These are phyloP conservation scores for Girardinichthys multiradiatus DNA, from an alignment of 2,113 vertebrate species.

Conservation along the genomic window DNA sequence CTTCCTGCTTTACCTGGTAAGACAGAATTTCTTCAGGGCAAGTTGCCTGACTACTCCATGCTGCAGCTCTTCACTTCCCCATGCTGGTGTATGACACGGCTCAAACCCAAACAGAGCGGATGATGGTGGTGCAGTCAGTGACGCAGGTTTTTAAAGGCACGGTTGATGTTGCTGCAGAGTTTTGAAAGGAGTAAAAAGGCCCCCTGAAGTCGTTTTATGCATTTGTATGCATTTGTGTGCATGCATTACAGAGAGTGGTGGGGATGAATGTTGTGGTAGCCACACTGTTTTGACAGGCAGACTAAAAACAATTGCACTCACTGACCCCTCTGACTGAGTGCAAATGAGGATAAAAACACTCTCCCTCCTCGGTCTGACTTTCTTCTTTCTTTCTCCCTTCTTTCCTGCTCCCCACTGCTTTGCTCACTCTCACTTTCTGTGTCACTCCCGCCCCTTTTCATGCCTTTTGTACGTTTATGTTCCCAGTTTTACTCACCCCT, in stretches of 20 bases:
- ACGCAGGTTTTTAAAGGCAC: conserved; percentile 61
- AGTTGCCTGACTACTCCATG: conserved; percentile 3
- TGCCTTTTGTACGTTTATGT: conserved; percentile 5
- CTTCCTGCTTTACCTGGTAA: conserved; percentile 93
- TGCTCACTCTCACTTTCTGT: conserved; percentile 51
- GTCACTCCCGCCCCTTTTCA: conserved; percentile 36
- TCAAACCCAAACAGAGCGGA: conserved; percentile 16
- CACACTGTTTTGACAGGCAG: conserved; percentile 77
- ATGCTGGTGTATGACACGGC: conserved; percentile 41
- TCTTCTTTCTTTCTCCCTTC: conserved; percentile 47
- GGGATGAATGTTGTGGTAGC: conserved; percentile 61
- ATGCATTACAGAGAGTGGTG: conserved; percentile 42
- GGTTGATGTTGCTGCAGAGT: conserved; percentile 46
- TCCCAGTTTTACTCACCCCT: conserved; percentile 14
- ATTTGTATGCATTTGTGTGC: conserved; percentile 37
- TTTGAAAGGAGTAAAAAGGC: conserved; percentile 19
- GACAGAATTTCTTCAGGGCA: conserved; percentile 40
- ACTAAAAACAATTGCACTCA: conserved; percentile 75
- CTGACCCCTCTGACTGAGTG: conserved; percentile 75
- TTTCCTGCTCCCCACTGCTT: conserved; percentile 51
- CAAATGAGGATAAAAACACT: conserved; percentile 69
- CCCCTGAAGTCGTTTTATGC: conserved; percentile 24
- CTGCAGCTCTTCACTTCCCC: conserved; percentile 36
- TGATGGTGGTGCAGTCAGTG: conserved; percentile 53
- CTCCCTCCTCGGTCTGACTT: conserved; percentile 41